A percentile compares a stretch with the other conserved stretches of the same genome.
These are phyloP conservation scores for Agonopterix subpropinquella DNA, from an alignment of 2,888 invertebrate genomes.

Conservation along the genomic window DNA sequence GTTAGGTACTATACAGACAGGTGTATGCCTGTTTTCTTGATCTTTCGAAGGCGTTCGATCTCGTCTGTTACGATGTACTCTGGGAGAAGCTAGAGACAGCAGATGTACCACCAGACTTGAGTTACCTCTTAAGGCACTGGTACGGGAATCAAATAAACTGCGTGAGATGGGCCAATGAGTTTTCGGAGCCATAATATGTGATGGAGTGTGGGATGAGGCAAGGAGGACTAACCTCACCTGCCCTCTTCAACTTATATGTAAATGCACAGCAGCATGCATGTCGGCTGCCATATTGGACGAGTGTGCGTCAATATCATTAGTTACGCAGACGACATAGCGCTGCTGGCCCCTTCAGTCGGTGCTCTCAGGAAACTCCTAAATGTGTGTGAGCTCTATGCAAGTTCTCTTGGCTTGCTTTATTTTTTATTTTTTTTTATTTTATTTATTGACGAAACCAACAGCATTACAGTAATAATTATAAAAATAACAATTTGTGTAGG, in stretches of 20 bases:
- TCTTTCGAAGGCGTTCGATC: not conserved
- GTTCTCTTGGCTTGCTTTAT: no score
- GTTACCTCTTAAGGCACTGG: not conserved
- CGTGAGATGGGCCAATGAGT: not conserved
- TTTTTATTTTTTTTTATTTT: no score
- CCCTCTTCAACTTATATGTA: not conserved
- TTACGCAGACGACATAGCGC: not conserved
- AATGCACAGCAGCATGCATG: not conserved
- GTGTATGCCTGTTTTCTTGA: not conserved
- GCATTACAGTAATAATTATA: no score
- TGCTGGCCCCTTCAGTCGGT: not conserved
- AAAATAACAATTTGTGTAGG: no score
- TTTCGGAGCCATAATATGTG: not conserved
- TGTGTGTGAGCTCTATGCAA: not conserved
- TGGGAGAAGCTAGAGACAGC: not conserved
- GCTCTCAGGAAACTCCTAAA: conserved; percentile 3
- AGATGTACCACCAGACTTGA: not conserved
- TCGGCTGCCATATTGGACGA: not conserved
- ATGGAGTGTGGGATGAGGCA: not conserved
- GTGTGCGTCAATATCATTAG: not conserved
- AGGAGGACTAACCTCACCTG: not conserved
- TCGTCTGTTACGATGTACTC: not conserved
- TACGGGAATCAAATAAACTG: not conserved
- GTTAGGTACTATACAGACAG: no score
- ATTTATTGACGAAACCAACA: no score